These are phyloP conservation scores for Gorsachius magnificus DNA, from an alignment of 2,797 vertebrate species.

Conservation along the genomic window DNA sequence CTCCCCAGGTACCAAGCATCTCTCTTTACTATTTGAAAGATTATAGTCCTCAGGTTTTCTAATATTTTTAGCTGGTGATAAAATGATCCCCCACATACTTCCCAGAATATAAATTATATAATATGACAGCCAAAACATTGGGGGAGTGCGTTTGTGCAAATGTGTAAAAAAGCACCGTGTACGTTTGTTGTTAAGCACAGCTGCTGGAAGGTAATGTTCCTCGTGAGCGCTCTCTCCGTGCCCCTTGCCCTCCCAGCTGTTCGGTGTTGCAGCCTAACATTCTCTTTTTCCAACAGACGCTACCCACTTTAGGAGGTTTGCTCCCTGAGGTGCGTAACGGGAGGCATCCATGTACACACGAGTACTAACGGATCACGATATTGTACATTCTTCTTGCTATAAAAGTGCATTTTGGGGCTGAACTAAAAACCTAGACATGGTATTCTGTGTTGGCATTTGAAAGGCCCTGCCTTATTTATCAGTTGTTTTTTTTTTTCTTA, in stretches of 20 bases:
- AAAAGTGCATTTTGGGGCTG: slow-evolving; percentile 43
- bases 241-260: slow-evolving; percentile 27
- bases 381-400: background rate
- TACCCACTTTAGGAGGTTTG: slow-evolving; percentile 75
- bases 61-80: background rate
- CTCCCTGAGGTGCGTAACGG: slow-evolving; percentile 77
- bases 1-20: background rate
- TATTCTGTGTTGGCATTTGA: background rate
- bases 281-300: slow-evolving; percentile 79
- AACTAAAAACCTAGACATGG: background rate
- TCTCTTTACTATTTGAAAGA: background rate
- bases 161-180: rapidly evolving
- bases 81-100: background rate
- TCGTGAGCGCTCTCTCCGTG: background rate
- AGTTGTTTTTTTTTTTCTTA: background rate
- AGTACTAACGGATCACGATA: background rate
- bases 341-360: slow-evolving; percentile 4
- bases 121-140: background rate
- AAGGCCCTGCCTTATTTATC: background rate
- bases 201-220: background rate
- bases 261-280: slow-evolving; percentile 59
- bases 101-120: background rate
- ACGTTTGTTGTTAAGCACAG: background rate
- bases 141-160: background rate
- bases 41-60: background rate